Evolutionary conservation across 1,140 invertebrate genomes (phyloP), one percentile per base, ranked within the genome.

Genomic region (Yoshiicerus persimilis): DNA sequence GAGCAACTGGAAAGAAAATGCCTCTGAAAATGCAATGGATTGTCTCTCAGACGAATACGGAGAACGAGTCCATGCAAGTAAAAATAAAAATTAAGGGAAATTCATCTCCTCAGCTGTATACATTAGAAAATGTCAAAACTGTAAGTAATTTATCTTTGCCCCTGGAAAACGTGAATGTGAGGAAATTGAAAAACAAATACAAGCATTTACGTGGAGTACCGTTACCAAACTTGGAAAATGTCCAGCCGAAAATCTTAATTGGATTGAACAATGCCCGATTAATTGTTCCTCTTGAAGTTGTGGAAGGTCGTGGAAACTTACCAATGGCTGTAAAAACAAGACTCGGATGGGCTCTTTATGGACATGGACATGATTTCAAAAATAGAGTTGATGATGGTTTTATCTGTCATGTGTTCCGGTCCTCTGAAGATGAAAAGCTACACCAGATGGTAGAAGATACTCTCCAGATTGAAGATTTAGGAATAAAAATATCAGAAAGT

Each of bases 361-460:
- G 66, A n/a, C 20, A n/a, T 0, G 4, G 2, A 0, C 1, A 16
- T n/a, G 20, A 56, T 5, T 56, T 4, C 20, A 16, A 6, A 4
- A n/a, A n/a, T 2, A 16, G 47, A 0, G 47, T 56, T 0, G 47
- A 47, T 5, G 20, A 2, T n/a, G 47, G 20, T 5, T 56, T 56
- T n/a, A 1, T 56, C 0, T 56, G 47, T n/a, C 47, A 56, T 56
- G 20, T 56, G 3, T 56, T 20, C 20, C 16, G 20, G 5, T n/a
- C 4, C 0, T 13, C 16, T 32, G 85, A 86, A n/a, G 85, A 86
- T 1, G n/a, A n/a, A n/a, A 13, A 16, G 0, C 56, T 86, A 10
- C 83, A 84, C 16, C 27, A 86, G 32, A 1, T 86, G 47, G 85
- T 89, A n/a, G 87, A 89, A 25, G 41, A 87, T 9, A 41, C 30